These are phyloP conservation scores for Polymixis flavicincta DNA, from an alignment of 2,888 invertebrate genomes.

Conservation along the genomic window DNA sequence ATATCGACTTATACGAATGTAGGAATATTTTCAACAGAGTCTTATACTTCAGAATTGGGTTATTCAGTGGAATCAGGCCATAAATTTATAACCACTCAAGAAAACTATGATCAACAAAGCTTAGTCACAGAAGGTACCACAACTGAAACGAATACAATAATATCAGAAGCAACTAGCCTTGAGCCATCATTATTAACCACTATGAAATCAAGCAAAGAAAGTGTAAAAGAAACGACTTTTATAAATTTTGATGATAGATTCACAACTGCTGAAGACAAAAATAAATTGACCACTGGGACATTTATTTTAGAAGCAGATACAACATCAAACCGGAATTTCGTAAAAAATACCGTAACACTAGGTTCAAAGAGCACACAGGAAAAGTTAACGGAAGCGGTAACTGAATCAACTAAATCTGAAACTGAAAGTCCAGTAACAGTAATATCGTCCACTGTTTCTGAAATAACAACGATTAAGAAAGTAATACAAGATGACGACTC, in stretches of 20 bases:
- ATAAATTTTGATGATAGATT: constrained; percentile 9
- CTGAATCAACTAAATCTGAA: constrained; percentile 9
- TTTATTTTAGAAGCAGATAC: constrained; percentile 8
- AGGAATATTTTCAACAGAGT: constrained; percentile 22
- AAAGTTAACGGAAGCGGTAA: constrained; percentile 5
- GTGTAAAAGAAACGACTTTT: neutral
- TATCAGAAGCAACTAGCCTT: constrained; percentile 1
- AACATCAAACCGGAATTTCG: constrained; percentile 8
- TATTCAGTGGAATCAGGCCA: neutral
- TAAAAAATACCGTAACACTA: constrained; percentile 4
- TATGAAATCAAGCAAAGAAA: constrained; percentile 13
- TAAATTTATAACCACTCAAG: constrained; percentile 1
- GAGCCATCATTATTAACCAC: constrained; percentile 20
- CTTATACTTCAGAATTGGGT: constrained; percentile 8
- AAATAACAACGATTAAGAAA: neutral
- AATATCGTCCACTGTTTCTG: neutral
- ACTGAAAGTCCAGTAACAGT: constrained; percentile 15
- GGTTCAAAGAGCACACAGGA: constrained; percentile 20
- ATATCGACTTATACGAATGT: neutral
- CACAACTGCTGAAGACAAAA: neutral
- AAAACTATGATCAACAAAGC: neutral
- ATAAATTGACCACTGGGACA: constrained; percentile 3
- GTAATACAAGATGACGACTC: constrained; percentile 1
- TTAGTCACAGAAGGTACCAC: neutral
- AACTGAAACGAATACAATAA: neutral